These are phyloP conservation scores for Perizoma flavofasciatum DNA, from an alignment of 2,888 invertebrate species.

Conservation along the genomic window DNA sequence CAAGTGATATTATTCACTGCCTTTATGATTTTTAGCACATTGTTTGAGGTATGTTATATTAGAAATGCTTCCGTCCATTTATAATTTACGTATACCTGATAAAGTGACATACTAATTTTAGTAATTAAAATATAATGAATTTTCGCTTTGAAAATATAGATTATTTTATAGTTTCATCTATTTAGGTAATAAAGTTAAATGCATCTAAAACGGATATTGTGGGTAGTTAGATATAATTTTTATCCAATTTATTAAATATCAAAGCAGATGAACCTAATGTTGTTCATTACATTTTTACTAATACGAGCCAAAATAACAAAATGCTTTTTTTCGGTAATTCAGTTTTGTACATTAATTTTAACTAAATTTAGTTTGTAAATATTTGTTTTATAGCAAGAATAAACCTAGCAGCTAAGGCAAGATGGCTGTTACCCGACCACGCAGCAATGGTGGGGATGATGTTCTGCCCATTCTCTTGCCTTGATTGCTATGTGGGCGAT, in stretches of 20 bases:
- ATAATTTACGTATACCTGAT: slow-evolving; percentile 50
- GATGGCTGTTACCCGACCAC: slow-evolving; percentile 35
- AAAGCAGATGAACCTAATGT: too few relatives aligned
- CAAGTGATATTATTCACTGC: slow-evolving; percentile 52
- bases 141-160: slow-evolving; percentile 22
- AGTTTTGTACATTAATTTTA: slow-evolving; percentile 20
- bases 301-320: slow-evolving; percentile 64
- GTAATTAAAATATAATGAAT: slow-evolving; percentile 28
- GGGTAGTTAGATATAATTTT: slow-evolving; percentile 6
- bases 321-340: slow-evolving; percentile 43
- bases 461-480: slow-evolving; percentile 57
- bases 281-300: slow-evolving; percentile 45
- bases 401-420: slow-evolving; percentile 78
- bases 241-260: too few relatives aligned
- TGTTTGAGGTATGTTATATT: slow-evolving; percentile 26
- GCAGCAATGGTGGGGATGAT: slow-evolving; percentile 11
- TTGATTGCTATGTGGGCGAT: slow-evolving; percentile 74
- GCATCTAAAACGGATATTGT: slow-evolving; percentile 18
- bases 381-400: slow-evolving; percentile 39
- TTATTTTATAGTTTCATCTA: background rate
- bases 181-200: slow-evolving; percentile 4
- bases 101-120: slow-evolving; percentile 53
- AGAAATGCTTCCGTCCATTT: slow-evolving; percentile 40
- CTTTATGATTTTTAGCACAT: slow-evolving; percentile 37
- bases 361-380: slow-evolving; percentile 49